Evolutionary conservation across 2,113 vertebrate genomes (phyloP), one percentile per base, ranked within the genome.

Genomic region (Tragelaphus strepsiceros): DNA sequence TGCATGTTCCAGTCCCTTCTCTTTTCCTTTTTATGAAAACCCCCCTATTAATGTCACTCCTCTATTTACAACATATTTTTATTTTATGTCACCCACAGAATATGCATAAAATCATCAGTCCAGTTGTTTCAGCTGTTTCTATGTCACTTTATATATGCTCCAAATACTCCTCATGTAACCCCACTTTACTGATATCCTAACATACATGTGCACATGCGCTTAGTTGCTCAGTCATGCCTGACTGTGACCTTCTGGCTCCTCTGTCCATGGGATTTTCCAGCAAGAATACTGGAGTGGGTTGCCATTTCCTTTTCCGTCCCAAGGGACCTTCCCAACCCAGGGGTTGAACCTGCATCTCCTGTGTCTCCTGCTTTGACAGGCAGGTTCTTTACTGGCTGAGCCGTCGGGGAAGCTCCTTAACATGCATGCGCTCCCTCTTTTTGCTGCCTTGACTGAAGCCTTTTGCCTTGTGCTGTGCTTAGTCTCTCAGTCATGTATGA

Each of bases 1-100:
- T 7, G 26, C 19, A 7, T 0, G 11, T 3, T 3, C 2, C 53
- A 3, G 0, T 24, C 1, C 3, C 3, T 12, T 43, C 5, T 9
- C 6, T 19, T 19, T n/a, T 62, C 51, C 10, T 54, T 58, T 56
- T 67, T 39, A 4, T 28, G 43, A 54, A 81, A 64, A 78, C 5
- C 11, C 8, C 19, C 54, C 46, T 28, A 24, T 28, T 8, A 14
- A 51, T 2, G 7, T 26, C 64, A 62, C 22, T 15, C 9, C 30
- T 22, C 15, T 49, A 0, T 21, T 22, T 32, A 30, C 3, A 12
- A 24, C 6, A 7, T 17, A 10, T 19, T 10, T 12, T 26, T 24
- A 39, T 35, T 39, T 85, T 3, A 11, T 7, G 4, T 30, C 5
- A 6, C 3, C 19, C 74, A 26, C 53, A 17, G 49, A 54, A 24